Base-by-base conservation (phyloP, 1,140 invertebrate species). In the Zelostemma sp. region DNA sequence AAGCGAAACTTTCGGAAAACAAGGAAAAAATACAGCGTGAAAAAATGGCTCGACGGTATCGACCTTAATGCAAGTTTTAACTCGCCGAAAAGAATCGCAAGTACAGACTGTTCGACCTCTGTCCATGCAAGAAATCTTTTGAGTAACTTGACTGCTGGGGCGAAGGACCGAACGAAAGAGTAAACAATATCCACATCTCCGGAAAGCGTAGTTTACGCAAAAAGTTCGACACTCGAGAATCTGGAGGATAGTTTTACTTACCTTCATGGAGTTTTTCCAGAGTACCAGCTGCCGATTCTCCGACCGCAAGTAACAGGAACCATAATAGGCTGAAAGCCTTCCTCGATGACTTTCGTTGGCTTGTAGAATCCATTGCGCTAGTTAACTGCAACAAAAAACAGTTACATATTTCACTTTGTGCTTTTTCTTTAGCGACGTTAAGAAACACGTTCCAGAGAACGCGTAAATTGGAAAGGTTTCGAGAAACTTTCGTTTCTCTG, bases 221-320 rank as follows among this genome's bases (percentile, higher is more conserved):
- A 65, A 72, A 75, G 55, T 75, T 75, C 59, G 38, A 16, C 58
- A 68, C 62, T 68, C 48, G 60, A 67, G 65, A 62, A 69, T 72
- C 56, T 53, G 54, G 47, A 46, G 57, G 54, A 60, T 57, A 46
- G 43, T 59, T 55, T 40, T 51, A 79, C 80, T 82, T 57, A 83
- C 82, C 82, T 84, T 84, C 82, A 67, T 84, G 82, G 15, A 84
- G 75, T 69, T 84, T 84, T 70, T 84, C 82, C 75, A 84, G 53
- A 45, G 81, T 83, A 49, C 82, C 82, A 54, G 66, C 76, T 35
- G 80, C 80, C 47, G 74, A 68, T 58, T 74, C 69, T 53, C 63
- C 76, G 12, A 68, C 68, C 45, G 73, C 70, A 33, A 81, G 71
- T 59, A 79, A 72, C 45, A 76, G 68, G 25, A 83, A 50, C 68